Conservation (phyloP, 2,797 vertebrate genomes). For the Astyanax mexicanus region DNA sequence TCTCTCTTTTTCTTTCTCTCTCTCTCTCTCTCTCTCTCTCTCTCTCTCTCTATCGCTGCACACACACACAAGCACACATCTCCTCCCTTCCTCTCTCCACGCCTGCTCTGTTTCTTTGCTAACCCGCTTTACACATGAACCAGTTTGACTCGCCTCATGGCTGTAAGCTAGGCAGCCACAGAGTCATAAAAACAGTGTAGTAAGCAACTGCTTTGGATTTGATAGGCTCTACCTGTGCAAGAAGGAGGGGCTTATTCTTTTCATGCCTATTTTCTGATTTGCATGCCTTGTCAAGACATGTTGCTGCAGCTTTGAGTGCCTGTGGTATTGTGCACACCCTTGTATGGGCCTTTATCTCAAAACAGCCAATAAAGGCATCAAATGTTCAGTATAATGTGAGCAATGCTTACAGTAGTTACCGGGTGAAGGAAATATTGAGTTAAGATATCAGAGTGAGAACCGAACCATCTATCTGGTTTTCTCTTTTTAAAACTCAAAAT, state of each 20-base stretch:
- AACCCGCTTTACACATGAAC: conserved; percentile 57
- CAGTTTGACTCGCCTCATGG: conserved; percentile 68
- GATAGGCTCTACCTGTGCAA: background rate
- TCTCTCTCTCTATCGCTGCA: background rate
- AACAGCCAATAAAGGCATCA: too few species aligned
- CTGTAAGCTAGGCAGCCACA: conserved; percentile 29
- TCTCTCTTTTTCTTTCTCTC: too few species aligned
- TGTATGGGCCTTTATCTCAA: background rate
- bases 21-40: too few species aligned
- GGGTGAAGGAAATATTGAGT: too few species aligned
- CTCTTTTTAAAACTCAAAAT: too few species aligned
- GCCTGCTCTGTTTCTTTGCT: conserved; percentile 12
- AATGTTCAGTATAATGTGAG: too few species aligned
- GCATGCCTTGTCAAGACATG: conserved; percentile 23
- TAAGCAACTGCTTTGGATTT: conserved; percentile 1
- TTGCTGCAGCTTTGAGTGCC: background rate
- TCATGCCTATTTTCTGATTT: background rate
- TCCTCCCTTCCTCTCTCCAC: too few species aligned
- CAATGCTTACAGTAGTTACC: too few species aligned
- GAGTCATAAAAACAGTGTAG: conserved; percentile 14
- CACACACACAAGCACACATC: too few species aligned
- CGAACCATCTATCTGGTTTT: too few species aligned
- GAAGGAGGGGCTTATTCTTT: conserved; percentile 2
- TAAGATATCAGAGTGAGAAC: too few species aligned
- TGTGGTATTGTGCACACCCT: conserved; percentile 1